phyloP scores from a whole-genome alignment of 2,113 vertebrate genomes.

The Paratilapia polleni region DNA sequence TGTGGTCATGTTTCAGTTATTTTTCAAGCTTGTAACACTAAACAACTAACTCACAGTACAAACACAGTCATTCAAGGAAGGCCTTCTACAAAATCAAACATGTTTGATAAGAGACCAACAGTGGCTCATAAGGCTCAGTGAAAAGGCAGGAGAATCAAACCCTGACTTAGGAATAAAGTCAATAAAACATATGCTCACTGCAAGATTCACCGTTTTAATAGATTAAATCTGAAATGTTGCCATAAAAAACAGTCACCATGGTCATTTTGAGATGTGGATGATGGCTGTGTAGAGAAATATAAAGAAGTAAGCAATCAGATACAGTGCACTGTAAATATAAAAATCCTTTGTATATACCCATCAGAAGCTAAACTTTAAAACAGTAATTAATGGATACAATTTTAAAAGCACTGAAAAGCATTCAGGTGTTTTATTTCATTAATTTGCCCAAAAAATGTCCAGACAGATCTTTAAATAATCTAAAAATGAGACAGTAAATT shows the following conservation, averaged over 20 bases:
- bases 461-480: conserved; percentile 25
- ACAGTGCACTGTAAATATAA: no score
- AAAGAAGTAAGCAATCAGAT: not conserved
- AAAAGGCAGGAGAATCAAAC: not conserved
- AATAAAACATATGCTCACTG: not conserved
- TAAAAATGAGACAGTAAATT: not conserved
- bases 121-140: not conserved
- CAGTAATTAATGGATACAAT: not conserved
- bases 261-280: not conserved
- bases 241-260: not conserved
- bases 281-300: not conserved
- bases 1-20: not conserved
- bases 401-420: not conserved
- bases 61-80: conserved; percentile 9
- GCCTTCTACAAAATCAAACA: conserved; percentile 20
- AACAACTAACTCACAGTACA: conserved; percentile 15
- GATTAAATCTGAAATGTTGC: not conserved
- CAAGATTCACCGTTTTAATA: not conserved
- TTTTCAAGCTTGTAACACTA: conserved; percentile 6
- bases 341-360: not conserved
- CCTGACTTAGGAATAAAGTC: not conserved
- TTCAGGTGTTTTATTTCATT: conserved; percentile 23
- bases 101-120: not conserved
- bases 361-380: not conserved
- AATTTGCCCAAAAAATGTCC: not conserved